Percentiles rank a stretch among this genome's conserved stretches.
These are phyloP conservation scores for Sarcophaga variegata DNA, from an alignment of 2,888 invertebrate genomes.

Conservation along the genomic window DNA sequence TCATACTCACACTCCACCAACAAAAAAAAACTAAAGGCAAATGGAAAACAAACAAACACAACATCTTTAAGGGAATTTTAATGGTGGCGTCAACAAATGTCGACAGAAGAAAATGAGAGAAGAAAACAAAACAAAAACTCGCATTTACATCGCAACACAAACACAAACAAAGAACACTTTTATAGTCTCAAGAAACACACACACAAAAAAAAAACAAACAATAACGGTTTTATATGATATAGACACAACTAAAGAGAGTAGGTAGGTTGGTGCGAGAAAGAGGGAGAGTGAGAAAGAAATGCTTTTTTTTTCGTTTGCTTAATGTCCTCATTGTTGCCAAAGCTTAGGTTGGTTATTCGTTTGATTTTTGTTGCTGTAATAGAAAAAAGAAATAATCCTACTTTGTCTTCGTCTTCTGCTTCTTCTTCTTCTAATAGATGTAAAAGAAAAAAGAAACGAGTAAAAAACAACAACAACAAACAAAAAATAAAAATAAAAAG, in stretches of 20 bases:
- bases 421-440: neutral
- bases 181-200: neutral
- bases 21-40: neutral
- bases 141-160: neutral
- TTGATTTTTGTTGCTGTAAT: neutral
- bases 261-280: neutral
- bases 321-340: conserved; percentile 9
- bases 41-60: neutral
- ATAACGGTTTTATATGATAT: neutral
- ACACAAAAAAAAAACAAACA: neutral
- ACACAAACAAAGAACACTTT: neutral
- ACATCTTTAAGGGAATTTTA: neutral
- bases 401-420: neutral
- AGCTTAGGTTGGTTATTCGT: neutral
- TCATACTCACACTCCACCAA: no score
- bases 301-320: neutral
- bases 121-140: neutral
- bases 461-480: neutral
- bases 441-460: neutral
- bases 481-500: neutral
- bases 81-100: conserved; percentile 42
- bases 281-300: neutral
- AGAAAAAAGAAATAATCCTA: neutral
- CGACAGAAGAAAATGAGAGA: conserved; percentile 13
- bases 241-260: neutral